Base-by-base conservation (phyloP, 2,888 invertebrate genomes). In the Cancer borealis region DNA sequence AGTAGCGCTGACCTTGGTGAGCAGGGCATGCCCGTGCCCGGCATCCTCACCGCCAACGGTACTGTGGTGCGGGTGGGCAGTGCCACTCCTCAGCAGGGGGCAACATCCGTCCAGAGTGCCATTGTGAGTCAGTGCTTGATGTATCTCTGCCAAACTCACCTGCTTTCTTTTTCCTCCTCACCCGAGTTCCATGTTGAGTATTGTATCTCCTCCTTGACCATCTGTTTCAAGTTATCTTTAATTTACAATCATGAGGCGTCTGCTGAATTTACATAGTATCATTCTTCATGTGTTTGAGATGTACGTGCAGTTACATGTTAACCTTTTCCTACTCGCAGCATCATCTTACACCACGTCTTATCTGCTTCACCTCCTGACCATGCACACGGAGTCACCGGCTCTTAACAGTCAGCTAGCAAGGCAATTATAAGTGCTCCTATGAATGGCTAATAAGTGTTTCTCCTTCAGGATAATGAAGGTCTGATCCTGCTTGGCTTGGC, bases 401-500 rank as follows among this genome's bases (percentile, higher is more conserved):
- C 73, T 73, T n/a, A 73, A 73, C 73, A 73, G 60, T 60, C 73
- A 73, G 73, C n/a, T 73, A n/a, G 30, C 14, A 84, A 12, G 84
- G 14, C 60, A 17, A 91, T 3, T 88, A 6, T 6, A 73, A 73
- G 0, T 73, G 8, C 26, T 73, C n/a, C n/a, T 26, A 4, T 73
- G 73, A 73, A 73, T 73, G 26, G 8, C 26, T 73, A 73, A 73
- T 26, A 4, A 73, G 73, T 73, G 54, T 21, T 46, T 39, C 66
- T 39, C 84, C 30, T 66, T 3, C 90, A 93, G 90, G 93, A 93
- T 10, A 90, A 91, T 45, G 90, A 54, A 26, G 93, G 93, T 5
- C 39, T 93, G 84, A 93, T 93, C 66, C 60, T 93, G 30, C 93
- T 93, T 26, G 93, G 93, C 21, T 45, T 93, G 84, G 47, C 93